Evolutionary conservation across 2,797 vertebrate genomes (phyloP).

Genomic region (Enteromius trimaculatus): DNA sequence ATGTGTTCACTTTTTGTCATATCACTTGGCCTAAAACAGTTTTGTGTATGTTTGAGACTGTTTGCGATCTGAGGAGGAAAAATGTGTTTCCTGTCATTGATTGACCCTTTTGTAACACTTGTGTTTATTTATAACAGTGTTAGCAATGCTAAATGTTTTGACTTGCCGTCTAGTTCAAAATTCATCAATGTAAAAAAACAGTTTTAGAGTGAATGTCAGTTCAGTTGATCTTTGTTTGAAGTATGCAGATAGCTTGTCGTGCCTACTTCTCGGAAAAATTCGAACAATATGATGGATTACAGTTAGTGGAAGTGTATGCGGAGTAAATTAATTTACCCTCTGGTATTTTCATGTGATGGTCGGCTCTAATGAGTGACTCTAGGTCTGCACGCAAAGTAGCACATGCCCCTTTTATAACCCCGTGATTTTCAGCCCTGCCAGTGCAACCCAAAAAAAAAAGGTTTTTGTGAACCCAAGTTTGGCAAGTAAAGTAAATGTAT

Average conservation of each 20-base stretch:
- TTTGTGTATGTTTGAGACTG: not conserved
- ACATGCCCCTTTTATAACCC: constrained; percentile 30
- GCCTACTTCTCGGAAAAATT: constrained; percentile 2
- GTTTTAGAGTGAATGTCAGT: not conserved
- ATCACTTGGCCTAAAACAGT: not conserved
- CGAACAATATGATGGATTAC: constrained; percentile 18
- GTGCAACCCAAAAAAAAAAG: constrained; percentile 3
- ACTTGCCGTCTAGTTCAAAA: not conserved
- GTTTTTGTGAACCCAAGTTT: not conserved
- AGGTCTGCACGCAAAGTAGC: constrained; percentile 2
- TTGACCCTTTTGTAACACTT: not conserved
- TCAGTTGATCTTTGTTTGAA: not conserved
- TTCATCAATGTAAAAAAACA: not conserved
- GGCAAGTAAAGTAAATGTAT: not conserved
- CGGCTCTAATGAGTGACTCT: constrained; percentile 31
- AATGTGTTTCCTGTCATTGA: not conserved
- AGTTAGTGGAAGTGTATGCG: constrained; percentile 34
- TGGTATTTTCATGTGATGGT: constrained; percentile 40
- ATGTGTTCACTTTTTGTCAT: not conserved
- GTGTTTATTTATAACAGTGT: not conserved
- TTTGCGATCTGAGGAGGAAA: not conserved
- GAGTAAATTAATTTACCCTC: constrained; percentile 37
- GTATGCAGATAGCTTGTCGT: not conserved
- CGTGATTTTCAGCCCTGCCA: not conserved
- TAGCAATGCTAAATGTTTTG: not conserved